Base-by-base conservation (phyloP, 2,113 vertebrate genomes). In the Formicarius rufipectus region DNA sequence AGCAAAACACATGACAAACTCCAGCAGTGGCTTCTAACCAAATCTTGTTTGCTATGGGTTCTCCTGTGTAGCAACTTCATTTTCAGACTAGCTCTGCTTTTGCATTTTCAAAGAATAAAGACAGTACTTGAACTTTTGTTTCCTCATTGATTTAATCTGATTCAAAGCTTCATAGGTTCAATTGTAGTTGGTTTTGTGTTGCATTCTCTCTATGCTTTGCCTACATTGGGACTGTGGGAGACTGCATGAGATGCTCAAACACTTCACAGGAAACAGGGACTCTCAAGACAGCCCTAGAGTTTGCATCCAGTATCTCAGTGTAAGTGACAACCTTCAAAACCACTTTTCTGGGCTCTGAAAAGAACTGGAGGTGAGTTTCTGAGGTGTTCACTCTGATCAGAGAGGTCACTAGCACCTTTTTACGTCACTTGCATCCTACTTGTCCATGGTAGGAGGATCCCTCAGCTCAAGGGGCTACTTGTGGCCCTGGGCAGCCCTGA, bases 51-150 rank as follows among this genome's bases (percentile, higher is more conserved):
- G 11, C 59, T 89, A 53, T 39, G 40, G 12, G 42, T 73, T 69
- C 40, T 73, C 30, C 23, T 64, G 3, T 14, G 2, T 33, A 59
- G 20, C 8, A 17, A 68, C 4, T 52, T 89, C n/a, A 14, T 88
- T 87, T 87, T 79, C 37, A 56, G 19, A 76, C 67, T 47, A 84
- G 31, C 23, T 78, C 30, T 56, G 66, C 71, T 80, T 85, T 72
- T 47, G 3, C 63, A 50, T 75, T 91, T 89, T 89, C 71, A 72
- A 28, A 87, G 53, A 96, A 96, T 94, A 95, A 96, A 94, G 40
- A 35, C 18, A 76, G 28, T 56, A 47, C 7, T 78, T 75, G 59
- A 10, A 28, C 3, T 40, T 79, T 25, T 85, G 49, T 68, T 58
- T 93, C 31, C 9, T 52, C 5, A 5, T 62, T 82, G 45, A 62